Conservation (phyloP, 2,888 invertebrate species). For the Tetranychus piercei region DNA sequence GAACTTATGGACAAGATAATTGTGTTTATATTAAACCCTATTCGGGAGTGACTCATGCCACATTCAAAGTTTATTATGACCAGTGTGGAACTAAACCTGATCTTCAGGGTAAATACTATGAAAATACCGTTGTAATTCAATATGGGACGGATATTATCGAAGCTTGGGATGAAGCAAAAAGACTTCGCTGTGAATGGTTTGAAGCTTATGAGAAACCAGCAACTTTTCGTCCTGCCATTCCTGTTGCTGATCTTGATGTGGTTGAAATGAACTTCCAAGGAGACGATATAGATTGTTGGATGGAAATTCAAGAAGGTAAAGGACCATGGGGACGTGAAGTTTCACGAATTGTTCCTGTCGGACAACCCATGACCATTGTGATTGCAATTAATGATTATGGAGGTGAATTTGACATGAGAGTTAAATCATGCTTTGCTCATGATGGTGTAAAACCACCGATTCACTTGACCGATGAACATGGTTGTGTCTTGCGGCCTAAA, state of each 20-base stretch:
- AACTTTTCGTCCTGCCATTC: conserved; percentile 36
- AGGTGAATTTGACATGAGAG: conserved; percentile 87
- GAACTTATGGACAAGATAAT: conserved; percentile 63
- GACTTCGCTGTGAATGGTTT: conserved; percentile 82
- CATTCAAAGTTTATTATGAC: conserved; percentile 31
- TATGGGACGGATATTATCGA: conserved; percentile 80
- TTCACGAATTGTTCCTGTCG: conserved; percentile 74
- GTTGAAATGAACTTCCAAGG: conserved; percentile 82
- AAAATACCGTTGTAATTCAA: conserved; percentile 82
- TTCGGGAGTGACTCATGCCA: conserved; percentile 27
- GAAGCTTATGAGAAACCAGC: conserved; percentile 81
- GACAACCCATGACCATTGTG: conserved; percentile 57
- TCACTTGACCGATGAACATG: conserved; percentile 73
- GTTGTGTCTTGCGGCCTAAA: conserved; percentile 74
- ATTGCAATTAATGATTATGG: conserved; percentile 82
- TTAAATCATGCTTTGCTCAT: conserved; percentile 78
- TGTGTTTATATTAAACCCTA: conserved; percentile 55
- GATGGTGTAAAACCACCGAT: conserved; percentile 67
- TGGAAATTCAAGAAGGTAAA: conserved; percentile 88
- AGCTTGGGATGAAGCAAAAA: conserved; percentile 85
- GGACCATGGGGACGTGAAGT: conserved; percentile 88
- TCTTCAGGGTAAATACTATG: conserved; percentile 81
- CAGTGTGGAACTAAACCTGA: conserved; percentile 53
- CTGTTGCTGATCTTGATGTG: conserved; percentile 76
- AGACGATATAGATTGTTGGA: conserved; percentile 89